Evolutionary conservation across 2,797 vertebrate species (phyloP).

Genomic region (Onychomys torridus): DNA sequence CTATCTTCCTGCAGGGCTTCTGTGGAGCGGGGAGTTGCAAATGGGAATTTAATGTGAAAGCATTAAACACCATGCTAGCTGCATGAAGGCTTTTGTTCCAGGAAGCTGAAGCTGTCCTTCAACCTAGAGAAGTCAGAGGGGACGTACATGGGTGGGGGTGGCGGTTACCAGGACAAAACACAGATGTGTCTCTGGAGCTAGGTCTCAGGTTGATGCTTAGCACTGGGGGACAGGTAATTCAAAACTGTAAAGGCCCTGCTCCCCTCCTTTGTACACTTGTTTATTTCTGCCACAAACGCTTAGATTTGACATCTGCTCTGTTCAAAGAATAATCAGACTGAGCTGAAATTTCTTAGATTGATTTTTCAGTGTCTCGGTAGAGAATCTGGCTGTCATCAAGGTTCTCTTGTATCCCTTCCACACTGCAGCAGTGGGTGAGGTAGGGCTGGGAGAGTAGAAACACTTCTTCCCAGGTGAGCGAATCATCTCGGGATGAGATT

Average conservation of each 20-base stretch:
- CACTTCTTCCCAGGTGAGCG: not conserved
- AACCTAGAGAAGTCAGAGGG: not conserved
- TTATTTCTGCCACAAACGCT: not conserved
- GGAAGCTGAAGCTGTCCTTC: not conserved
- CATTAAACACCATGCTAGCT: not conserved
- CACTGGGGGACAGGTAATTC: not conserved
- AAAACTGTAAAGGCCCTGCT: not conserved
- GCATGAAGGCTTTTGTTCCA: not conserved
- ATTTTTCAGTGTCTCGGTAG: conserved; percentile 17
- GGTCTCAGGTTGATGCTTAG: not conserved
- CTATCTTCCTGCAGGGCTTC: conserved; percentile 35
- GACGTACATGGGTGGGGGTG: not conserved
- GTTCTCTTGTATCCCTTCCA: not conserved
- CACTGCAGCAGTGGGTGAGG: not conserved
- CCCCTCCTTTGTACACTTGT: not conserved
- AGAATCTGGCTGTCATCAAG: not conserved
- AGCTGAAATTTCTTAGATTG: conserved; percentile 43
- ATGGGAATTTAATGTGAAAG: conserved; percentile 59
- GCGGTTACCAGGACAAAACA: not conserved
- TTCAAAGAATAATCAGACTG: not conserved
- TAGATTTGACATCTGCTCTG: not conserved
- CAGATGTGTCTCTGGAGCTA: not conserved
- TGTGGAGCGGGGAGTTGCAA: conserved; percentile 30
- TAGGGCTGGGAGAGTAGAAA: not conserved
- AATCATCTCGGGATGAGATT: not conserved